phyloP scores from a whole-genome alignment of 1,140 invertebrate genomes.

The Lamellibrachia luymesi region DNA sequence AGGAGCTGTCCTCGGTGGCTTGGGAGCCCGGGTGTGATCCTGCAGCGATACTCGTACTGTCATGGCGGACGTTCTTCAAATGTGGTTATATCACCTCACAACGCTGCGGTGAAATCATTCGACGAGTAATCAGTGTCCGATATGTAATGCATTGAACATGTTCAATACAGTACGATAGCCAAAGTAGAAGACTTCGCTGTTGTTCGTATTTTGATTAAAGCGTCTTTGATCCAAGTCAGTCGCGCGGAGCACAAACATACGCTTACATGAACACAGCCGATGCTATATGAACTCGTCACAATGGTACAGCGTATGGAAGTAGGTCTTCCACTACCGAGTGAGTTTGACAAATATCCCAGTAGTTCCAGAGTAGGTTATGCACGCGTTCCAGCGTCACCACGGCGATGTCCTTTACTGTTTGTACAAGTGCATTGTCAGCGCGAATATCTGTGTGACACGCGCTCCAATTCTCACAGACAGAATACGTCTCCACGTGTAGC shows the following conservation, averaged over 20 bases:
- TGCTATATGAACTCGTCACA: neutral
- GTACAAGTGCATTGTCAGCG: neutral
- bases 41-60: neutral
- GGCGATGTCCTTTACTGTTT: neutral
- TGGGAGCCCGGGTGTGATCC: neutral
- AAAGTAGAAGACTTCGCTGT: neutral
- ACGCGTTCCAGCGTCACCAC: neutral
- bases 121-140: neutral
- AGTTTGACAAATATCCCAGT: neutral
- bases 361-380: neutral
- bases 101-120: neutral
- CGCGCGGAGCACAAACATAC: neutral
- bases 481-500: neutral
- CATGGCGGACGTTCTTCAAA: neutral
- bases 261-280: too few species aligned
- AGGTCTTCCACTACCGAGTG: too few species aligned
- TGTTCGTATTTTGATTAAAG: neutral
- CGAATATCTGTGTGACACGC: neutral
- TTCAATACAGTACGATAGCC: neutral
- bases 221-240: neutral
- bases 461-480: neutral
- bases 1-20: too few species aligned
- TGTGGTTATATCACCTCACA: neutral
- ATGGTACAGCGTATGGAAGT: too few species aligned
- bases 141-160: neutral